phyloP scores from a whole-genome alignment of 2,797 vertebrate genomes.

The Myotis findleyi region DNA sequence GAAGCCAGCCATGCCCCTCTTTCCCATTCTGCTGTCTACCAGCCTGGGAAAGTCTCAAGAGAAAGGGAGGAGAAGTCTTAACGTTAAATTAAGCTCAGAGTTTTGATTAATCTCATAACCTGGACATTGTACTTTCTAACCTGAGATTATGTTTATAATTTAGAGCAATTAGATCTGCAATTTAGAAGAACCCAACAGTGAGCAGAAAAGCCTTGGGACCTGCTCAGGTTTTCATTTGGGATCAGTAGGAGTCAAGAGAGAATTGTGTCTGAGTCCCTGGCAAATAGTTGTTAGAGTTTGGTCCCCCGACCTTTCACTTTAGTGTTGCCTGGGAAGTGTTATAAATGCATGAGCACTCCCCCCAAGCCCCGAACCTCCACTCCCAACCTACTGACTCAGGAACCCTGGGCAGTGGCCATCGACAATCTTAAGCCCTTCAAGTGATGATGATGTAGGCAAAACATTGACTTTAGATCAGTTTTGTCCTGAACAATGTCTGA shows the following conservation, averaged over 20 bases:
- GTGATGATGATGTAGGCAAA: neutral
- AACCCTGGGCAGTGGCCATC: neutral
- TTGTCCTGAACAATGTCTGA: neutral
- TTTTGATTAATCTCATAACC: constrained; percentile 46
- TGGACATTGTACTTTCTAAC: constrained; percentile 9
- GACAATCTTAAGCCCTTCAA: neutral
- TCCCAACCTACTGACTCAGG: neutral
- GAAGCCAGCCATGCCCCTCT: neutral
- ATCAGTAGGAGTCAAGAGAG: neutral
- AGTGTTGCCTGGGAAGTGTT: neutral
- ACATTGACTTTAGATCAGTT: neutral
- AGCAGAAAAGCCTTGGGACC: neutral
- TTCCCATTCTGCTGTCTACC: neutral
- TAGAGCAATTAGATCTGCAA: neutral
- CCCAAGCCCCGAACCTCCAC: neutral
- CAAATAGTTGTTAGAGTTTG: neutral
- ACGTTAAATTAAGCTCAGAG: neutral
- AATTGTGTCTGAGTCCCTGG: neutral
- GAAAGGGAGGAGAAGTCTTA: neutral
- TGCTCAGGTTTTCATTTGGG: neutral
- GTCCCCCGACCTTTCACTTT: neutral
- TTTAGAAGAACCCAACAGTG: neutral
- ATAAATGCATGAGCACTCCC: neutral
- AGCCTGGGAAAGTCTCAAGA: neutral
- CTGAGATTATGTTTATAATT: neutral